Conservation (phyloP, 1,140 invertebrate species). For the Nebria ingens region DNA sequence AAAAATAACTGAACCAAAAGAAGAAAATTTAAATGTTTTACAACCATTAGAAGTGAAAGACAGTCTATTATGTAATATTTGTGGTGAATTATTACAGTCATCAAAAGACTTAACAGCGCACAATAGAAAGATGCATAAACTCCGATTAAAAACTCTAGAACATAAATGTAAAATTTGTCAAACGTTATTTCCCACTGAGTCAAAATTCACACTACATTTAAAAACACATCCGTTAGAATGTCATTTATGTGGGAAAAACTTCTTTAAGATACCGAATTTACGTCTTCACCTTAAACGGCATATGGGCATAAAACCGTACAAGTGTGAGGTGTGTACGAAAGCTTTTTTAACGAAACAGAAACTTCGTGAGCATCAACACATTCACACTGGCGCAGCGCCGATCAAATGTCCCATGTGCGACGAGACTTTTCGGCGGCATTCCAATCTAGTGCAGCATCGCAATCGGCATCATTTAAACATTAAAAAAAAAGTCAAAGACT, state of each 20-base stretch:
- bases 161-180: slow-evolving; percentile 47
- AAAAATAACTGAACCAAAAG: slow-evolving; percentile 28
- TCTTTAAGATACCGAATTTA: slow-evolving; percentile 59
- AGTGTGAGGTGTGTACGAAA: slow-evolving; percentile 70
- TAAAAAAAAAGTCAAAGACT: slow-evolving; percentile 61
- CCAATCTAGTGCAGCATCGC: slow-evolving; percentile 76
- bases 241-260: slow-evolving; percentile 65
- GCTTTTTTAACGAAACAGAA: slow-evolving; percentile 70
- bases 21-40: too few relatives aligned
- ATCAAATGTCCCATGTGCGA: slow-evolving; percentile 72
- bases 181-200: slow-evolving; percentile 47
- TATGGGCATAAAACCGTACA: slow-evolving; percentile 62
- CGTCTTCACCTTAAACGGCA: slow-evolving; percentile 67
- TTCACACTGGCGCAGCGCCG: slow-evolving; percentile 70
- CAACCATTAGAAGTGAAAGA: background rate
- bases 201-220: slow-evolving; percentile 54
- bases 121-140: slow-evolving; percentile 38
- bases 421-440: slow-evolving; percentile 72
- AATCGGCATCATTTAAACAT: slow-evolving; percentile 55
- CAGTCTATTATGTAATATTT: background rate
- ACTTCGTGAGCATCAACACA: slow-evolving; percentile 65
- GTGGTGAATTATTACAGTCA: slow-evolving; percentile 18
- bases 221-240: slow-evolving; percentile 71
- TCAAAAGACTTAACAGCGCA: slow-evolving; percentile 40
- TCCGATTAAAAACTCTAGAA: slow-evolving; percentile 13